A percentile compares a stretch with the other conserved stretches of the same genome.
Evolutionary conservation across 2,797 vertebrate species (phyloP).

Genomic region (Notolepis coatsorum): DNA sequence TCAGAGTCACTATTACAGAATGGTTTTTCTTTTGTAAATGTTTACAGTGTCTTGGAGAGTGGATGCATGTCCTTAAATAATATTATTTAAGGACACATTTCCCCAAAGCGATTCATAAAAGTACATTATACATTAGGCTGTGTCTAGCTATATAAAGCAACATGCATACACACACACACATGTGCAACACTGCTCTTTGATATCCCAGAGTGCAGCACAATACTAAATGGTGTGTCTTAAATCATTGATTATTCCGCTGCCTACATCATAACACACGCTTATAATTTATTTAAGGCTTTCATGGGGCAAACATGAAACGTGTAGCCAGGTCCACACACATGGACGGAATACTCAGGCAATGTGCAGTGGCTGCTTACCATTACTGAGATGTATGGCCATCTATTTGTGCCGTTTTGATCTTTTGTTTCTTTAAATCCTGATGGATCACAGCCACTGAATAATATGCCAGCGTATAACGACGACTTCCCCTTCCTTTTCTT

Average conservation of each 20-base stretch:
- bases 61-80: too few species aligned
- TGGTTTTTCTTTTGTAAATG: too few species aligned
- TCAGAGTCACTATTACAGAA: too few species aligned
- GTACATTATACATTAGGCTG: too few species aligned
- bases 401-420: constrained; percentile 42
- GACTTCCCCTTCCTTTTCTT: too few species aligned
- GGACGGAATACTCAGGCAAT: background rate
- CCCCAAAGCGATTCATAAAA: too few species aligned
- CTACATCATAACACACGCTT: constrained; percentile 18
- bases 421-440: constrained; percentile 34
- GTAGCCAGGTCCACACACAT: constrained; percentile 2
- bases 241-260: constrained; percentile 33
- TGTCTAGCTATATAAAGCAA: too few species aligned
- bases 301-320: constrained; percentile 33
- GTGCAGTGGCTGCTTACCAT: constrained; percentile 20
- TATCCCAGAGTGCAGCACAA: background rate
- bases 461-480: constrained; percentile 14
- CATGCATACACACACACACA: background rate
- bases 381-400: constrained; percentile 42
- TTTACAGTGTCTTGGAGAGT: too few species aligned
- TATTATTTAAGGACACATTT: too few species aligned
- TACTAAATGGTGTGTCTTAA: constrained; percentile 38
- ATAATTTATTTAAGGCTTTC: constrained; percentile 58
- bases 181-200: background rate
- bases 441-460: constrained; percentile 14